Conservation (phyloP, 2,888 invertebrate species). For the Diarsia rubi region DNA sequence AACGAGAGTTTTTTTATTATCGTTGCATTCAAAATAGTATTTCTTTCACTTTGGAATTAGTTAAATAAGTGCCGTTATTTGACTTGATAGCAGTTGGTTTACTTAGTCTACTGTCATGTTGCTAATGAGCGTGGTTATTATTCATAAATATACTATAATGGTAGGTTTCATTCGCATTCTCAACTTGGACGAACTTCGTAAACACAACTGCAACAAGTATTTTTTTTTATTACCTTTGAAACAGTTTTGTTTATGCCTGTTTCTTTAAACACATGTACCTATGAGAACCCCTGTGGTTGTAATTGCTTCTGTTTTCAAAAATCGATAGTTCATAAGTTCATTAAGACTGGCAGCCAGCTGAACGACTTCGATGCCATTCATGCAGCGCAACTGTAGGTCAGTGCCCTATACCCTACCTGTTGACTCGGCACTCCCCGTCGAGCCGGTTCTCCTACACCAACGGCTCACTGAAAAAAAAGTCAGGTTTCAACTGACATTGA, state of each 20-base stretch:
- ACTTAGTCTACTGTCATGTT: constrained; percentile 50
- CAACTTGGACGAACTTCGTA: constrained; percentile 36
- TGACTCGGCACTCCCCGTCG: constrained; percentile 82
- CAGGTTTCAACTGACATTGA: constrained; percentile 76
- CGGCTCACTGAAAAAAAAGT: constrained; percentile 74
- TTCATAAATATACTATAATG: constrained; percentile 21
- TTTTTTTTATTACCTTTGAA: constrained; percentile 19
- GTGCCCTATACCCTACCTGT: constrained; percentile 89
- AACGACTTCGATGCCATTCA: constrained; percentile 82
- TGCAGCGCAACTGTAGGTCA: constrained; percentile 86
- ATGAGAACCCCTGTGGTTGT: constrained; percentile 11
- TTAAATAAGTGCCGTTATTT: constrained; percentile 65
- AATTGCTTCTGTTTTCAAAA: constrained; percentile 51
- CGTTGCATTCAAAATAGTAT: constrained; percentile 70
- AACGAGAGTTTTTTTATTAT: constrained; percentile 71
- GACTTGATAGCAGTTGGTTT: constrained; percentile 60
- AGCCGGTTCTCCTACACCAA: constrained; percentile 84
- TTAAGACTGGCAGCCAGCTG: constrained; percentile 75
- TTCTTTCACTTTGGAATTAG: constrained; percentile 71
- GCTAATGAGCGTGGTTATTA: constrained; percentile 52
- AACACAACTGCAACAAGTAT: constrained; percentile 39
- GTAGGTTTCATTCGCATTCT: constrained; percentile 12
- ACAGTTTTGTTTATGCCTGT: neutral
- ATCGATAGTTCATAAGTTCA: constrained; percentile 73
- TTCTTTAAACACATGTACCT: neutral